Percentiles rank a stretch among this genome's conserved stretches.
These are phyloP conservation scores for Tridacna gigas DNA, from an alignment of 2,888 invertebrate genomes.

Conservation along the genomic window DNA sequence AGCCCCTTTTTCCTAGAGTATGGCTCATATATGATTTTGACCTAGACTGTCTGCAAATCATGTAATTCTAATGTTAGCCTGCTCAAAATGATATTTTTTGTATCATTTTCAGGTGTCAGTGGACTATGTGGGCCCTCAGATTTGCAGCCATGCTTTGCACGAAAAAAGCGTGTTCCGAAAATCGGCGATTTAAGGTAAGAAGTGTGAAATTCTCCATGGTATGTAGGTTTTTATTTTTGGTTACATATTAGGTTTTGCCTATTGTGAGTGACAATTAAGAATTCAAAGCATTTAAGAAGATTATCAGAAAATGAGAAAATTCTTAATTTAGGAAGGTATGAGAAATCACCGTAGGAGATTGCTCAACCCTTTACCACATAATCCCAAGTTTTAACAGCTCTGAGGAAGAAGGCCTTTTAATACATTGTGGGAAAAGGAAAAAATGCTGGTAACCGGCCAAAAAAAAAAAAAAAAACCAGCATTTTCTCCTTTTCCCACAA, in stretches of 20 bases:
- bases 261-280: not conserved
- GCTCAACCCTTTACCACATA: not conserved
- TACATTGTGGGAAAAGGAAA: not conserved
- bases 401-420: not conserved
- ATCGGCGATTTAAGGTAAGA: constrained; percentile 58
- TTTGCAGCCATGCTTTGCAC: constrained; percentile 55
- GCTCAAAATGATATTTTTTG: not conserved
- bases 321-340: no score
- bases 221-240: not conserved
- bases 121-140: constrained; percentile 56
- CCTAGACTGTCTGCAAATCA: no score
- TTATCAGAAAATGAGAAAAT: no score
- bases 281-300: no score
- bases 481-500: no score
- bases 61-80: no score
- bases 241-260: not conserved
- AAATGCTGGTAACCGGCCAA: not conserved
- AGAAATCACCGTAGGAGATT: no score
- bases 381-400: not conserved
- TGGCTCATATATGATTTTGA: no score
- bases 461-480: no score
- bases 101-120: constrained; percentile 45
- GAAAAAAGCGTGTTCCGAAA: constrained; percentile 56
- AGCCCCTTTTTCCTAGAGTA: no score
- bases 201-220: not conserved